A percentile compares a stretch with the other conserved stretches of the same genome.
Conservation (phyloP, 2,888 invertebrate genomes). For the Leptopilina syphax region DNA sequence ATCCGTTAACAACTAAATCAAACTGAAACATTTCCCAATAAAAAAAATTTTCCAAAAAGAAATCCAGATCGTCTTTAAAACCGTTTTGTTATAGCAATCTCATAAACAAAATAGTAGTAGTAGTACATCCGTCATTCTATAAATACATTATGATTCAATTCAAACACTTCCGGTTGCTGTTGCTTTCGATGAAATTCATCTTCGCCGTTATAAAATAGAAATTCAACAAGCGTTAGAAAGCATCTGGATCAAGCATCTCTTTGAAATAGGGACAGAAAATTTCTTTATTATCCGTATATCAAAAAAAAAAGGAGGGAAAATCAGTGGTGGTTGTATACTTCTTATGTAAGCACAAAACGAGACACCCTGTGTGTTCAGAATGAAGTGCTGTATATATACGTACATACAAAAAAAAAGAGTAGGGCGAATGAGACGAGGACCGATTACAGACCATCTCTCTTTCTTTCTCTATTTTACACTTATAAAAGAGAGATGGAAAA, state of each 20-base stretch:
- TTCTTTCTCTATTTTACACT: no score
- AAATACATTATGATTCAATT: conserved; percentile 15
- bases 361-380: conserved; percentile 45
- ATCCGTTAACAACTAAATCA: no score
- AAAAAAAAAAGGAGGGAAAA: conserved; percentile 8
- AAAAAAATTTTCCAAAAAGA: background rate
- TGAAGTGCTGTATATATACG: background rate
- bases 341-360: conserved; percentile 41
- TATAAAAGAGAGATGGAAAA: conserved; percentile 44
- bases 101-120: background rate
- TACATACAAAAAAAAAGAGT: conserved; percentile 36
- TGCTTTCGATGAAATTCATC: conserved; percentile 22
- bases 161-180: conserved; percentile 23
- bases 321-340: background rate
- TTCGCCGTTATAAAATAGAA: conserved; percentile 3
- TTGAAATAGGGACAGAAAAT: conserved; percentile 13
- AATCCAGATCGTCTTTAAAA: no score
- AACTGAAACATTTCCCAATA: no score
- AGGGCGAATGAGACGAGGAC: conserved; percentile 38
- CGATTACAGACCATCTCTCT: background rate
- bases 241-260: conserved; percentile 15
- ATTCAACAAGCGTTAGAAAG: background rate
- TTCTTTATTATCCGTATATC: conserved; percentile 28
- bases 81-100: background rate
- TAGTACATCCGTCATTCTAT: background rate